A percentile compares a stretch with the other conserved stretches of the same genome.
phyloP scores from a whole-genome alignment of 2,888 invertebrate genomes.

The Zygothrica quintamaculata region DNA sequence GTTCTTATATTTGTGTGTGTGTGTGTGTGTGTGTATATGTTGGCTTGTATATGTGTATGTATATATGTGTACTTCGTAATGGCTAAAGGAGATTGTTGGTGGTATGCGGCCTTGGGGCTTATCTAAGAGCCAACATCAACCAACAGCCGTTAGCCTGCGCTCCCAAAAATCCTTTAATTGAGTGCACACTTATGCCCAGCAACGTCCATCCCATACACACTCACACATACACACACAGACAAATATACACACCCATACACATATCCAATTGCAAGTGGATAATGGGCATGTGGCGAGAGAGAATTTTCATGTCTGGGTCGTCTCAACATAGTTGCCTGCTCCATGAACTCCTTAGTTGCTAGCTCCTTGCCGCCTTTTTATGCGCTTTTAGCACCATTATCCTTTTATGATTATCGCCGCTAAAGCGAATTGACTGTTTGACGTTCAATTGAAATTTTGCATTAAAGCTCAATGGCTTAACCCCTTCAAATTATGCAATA shows the following conservation, averaged over 20 bases:
- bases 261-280: conserved; percentile 22
- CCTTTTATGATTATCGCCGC: conserved; percentile 80
- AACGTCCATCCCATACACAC: too few species aligned
- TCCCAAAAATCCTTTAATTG: conserved; percentile 74
- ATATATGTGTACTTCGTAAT: background rate
- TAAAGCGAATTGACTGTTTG: conserved; percentile 80
- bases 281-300: background rate
- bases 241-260: conserved; percentile 14
- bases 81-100: background rate
- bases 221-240: too few species aligned
- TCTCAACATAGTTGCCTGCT: conserved; percentile 18
- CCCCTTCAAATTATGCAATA: conserved; percentile 79
- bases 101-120: conserved; percentile 35
- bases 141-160: conserved; percentile 53
- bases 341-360: conserved; percentile 17
- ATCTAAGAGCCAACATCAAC: conserved; percentile 59
- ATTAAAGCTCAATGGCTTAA: conserved; percentile 80
- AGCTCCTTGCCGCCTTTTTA: conserved; percentile 60
- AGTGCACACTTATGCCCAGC: conserved; percentile 73
- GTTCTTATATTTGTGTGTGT: conserved; percentile 1
- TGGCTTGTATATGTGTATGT: background rate
- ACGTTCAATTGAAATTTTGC: conserved; percentile 81
- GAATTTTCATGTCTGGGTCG: conserved; percentile 1
- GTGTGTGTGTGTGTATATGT: conserved; percentile 5
- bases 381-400: conserved; percentile 79